Evolutionary conservation across 2,797 vertebrate species (phyloP), one percentile per base, ranked within the genome.

Genomic region (Myiotriccus ornatus): DNA sequence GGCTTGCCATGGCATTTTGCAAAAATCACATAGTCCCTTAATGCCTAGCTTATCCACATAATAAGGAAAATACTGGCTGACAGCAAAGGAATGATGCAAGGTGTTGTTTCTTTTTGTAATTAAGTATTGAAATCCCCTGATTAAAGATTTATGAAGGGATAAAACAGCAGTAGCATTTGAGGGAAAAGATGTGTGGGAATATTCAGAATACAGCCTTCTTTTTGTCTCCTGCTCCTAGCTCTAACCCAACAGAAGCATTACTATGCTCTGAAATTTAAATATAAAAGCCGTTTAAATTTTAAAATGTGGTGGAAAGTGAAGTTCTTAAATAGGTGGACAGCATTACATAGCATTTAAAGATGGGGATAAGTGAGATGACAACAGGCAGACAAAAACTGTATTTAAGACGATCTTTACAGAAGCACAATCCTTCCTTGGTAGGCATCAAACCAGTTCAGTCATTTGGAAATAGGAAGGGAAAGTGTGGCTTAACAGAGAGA

Each of bases 111-210:
- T 69, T 89, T 90, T 85, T 37, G 65, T 63, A 91, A 96, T 92
- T 96, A 96, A 90, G 87, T 86, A 94, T 30, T 91, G 84, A 95
- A 96, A 93, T 89, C 69, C 62, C 81, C 55, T 85, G 86, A 93
- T 93, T 82, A 93, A 95, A 94, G 94, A 76, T 82, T 93, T 90
- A 92, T 65, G 73, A 92, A 91, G 55, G 84, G 63, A 92, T 88
- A 92, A 89, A 95, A 84, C 50, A 91, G 76, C 39, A 71, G 35
- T 35, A 93, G 67, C 46, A 70, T 91, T 92, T 91, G 35, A 86
- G 44, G 78, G 53, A 70, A 89, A 95, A 68, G n/a, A 80, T 77
- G 81, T 81, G 93, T 91, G 94, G 89, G 84, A 95, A 96, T 94
- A 95, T 91, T 93, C 84, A 94, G 57, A 97, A 76, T 3, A 81